Conservation (phyloP, 2,797 vertebrate genomes). For the Emys orbicularis region DNA sequence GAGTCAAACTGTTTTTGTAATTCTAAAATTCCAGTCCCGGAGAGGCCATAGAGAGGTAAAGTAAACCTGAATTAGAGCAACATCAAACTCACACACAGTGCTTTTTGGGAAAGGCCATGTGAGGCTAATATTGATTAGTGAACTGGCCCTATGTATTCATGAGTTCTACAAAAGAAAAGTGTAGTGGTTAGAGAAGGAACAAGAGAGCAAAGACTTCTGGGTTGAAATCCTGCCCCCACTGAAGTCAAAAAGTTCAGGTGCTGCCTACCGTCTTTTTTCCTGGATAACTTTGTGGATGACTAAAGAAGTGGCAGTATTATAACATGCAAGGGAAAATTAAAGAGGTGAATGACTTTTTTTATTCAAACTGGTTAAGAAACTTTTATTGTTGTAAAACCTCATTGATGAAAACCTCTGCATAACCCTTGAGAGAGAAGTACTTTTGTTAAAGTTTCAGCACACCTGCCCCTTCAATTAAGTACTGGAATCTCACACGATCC, state of each 20-base stretch:
- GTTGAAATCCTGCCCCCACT: neutral
- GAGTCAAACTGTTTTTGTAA: neutral
- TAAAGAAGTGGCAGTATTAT: neutral
- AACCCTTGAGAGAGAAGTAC: accelerated
- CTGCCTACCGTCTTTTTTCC: neutral
- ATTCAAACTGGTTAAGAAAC: neutral
- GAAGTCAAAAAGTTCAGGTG: neutral
- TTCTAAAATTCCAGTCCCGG: accelerated
- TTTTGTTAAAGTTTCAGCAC: neutral
- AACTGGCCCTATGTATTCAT: neutral
- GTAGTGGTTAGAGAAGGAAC: neutral
- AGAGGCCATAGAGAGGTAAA: neutral
- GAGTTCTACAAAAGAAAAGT: neutral
- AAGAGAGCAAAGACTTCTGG: neutral
- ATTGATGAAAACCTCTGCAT: neutral
- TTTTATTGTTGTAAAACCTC: neutral
- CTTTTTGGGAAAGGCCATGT: neutral
- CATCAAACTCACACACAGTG: neutral
- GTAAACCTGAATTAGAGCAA: too few species aligned
- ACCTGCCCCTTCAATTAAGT: neutral
- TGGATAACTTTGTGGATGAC: neutral
- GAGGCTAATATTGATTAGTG: neutral
- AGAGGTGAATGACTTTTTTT: neutral
- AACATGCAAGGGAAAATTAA: neutral
- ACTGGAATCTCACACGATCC: neutral